Evolutionary conservation across 2,113 vertebrate genomes (phyloP).

Genomic region (Ptilonorhynchus violaceus): DNA sequence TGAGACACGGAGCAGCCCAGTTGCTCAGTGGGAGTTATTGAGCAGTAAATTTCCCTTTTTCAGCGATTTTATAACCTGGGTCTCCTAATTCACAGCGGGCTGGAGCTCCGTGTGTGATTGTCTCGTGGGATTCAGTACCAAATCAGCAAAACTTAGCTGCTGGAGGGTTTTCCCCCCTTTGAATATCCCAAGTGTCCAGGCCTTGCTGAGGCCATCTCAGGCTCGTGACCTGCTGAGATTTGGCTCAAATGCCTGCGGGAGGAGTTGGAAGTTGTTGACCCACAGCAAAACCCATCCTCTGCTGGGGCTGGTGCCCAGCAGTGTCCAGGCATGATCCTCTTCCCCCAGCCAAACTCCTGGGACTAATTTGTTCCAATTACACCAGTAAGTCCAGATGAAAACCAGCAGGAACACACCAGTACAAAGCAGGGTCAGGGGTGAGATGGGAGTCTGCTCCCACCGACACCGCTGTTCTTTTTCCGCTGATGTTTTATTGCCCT

Average conservation of each 20-base stretch:
- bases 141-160: neutral
- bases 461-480: neutral
- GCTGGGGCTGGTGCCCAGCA: neutral
- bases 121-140: neutral
- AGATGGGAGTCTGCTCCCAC: neutral
- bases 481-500: neutral
- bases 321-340: neutral
- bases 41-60: neutral
- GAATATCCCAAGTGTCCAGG: neutral
- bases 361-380: neutral
- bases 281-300: neutral
- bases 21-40: neutral
- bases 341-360: neutral
- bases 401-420: neutral
- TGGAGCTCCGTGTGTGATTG: neutral
- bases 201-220: neutral
- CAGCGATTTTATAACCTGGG: neutral
- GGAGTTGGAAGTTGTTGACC: neutral
- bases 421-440: neutral
- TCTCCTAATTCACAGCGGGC: neutral
- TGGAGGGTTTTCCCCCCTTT: fast-evolving
- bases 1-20: neutral
- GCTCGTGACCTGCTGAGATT: neutral
- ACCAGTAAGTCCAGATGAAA: neutral
- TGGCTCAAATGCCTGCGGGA: neutral